These are phyloP conservation scores for Chaitophorus viminalis DNA, from an alignment of 2,888 invertebrate species.

Conservation along the genomic window DNA sequence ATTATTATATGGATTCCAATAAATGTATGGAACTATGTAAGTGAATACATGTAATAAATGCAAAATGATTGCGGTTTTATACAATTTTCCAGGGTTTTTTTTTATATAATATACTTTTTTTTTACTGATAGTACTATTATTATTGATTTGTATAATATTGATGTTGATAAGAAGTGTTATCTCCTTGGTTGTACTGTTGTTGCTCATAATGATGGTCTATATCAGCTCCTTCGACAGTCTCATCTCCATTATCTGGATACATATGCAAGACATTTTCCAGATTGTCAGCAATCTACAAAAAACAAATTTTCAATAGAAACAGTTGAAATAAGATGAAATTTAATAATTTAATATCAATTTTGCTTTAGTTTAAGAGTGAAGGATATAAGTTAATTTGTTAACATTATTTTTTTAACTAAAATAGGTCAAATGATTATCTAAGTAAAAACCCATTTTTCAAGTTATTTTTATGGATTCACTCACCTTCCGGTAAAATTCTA, in stretches of 20 bases:
- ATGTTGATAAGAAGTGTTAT: conserved; percentile 25
- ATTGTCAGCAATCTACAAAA: conserved; percentile 37
- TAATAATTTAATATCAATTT: neutral
- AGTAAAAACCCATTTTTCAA: too few relatives aligned
- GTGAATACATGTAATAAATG: neutral
- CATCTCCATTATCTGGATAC: conserved; percentile 26
- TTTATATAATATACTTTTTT: neutral
- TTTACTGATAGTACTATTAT: neutral
- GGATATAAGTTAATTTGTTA: too few relatives aligned
- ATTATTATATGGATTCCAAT: neutral
- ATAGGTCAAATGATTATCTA: too few relatives aligned
- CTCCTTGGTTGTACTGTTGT: conserved; percentile 34
- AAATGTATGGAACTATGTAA: too few relatives aligned
- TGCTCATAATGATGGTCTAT: conserved; percentile 5
- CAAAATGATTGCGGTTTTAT: neutral
- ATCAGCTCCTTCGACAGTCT: neutral
- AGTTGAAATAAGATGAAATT: neutral
- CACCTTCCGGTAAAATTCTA: conserved; percentile 87
- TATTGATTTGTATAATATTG: conserved; percentile 53
- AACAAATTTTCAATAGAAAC: neutral
- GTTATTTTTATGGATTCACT: neutral
- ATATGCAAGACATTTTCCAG: conserved; percentile 48
- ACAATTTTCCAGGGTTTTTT: neutral
- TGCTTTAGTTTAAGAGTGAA: too few relatives aligned
- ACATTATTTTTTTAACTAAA: too few relatives aligned